phyloP scores from a whole-genome alignment of 2,797 vertebrate genomes.

The Falco novaeseelandiae region DNA sequence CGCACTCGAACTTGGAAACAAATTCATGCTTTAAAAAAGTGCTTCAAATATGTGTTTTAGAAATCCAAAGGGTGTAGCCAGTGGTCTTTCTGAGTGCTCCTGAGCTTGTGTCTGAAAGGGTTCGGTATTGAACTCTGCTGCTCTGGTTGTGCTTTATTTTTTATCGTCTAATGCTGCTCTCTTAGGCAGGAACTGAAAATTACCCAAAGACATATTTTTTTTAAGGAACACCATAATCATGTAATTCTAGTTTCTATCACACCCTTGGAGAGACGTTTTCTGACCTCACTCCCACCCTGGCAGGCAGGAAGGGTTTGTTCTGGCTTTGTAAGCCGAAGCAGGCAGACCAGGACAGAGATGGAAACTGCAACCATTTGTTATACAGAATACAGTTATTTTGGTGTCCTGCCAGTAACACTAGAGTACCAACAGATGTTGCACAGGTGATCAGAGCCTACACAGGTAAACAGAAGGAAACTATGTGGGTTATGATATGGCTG shows the following conservation, averaged over 20 bases:
- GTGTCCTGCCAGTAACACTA: background rate
- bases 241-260: conserved; percentile 21
- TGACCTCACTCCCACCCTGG: background rate
- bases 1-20: background rate
- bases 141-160: conserved; percentile 8
- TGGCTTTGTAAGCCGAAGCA: background rate
- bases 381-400: background rate
- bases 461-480: conserved; percentile 17
- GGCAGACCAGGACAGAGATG: background rate
- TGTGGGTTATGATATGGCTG: background rate
- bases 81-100: background rate
- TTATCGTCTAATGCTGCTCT: background rate
- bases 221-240: background rate
- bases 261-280: background rate
- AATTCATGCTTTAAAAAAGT: background rate
- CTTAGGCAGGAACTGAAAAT: conserved; percentile 4
- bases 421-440: conserved; percentile 10
- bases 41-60: background rate
- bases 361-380: background rate
- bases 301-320: background rate
- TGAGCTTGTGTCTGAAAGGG: background rate
- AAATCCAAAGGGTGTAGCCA: background rate
- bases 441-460: background rate
- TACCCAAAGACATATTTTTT: background rate
- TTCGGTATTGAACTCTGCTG: background rate